These are phyloP conservation scores for Taenioides sp. DNA, from an alignment of 2,797 vertebrate genomes.

Conservation along the genomic window DNA sequence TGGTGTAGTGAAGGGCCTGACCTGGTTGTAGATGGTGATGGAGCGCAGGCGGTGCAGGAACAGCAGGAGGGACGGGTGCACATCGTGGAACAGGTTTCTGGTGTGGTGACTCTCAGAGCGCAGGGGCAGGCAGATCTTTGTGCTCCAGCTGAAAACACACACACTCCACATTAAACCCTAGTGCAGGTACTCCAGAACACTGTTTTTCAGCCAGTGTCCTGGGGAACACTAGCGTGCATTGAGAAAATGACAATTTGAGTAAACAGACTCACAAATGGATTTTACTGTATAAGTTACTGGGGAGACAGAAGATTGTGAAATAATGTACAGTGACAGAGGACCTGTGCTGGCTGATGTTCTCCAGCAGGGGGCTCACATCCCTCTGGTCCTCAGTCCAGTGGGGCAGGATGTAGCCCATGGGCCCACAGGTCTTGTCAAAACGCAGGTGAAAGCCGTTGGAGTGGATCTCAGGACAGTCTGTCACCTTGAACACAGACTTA, in stretches of 20 bases:
- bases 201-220: too few species aligned
- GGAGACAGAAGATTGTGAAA: too few species aligned
- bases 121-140: conserved; percentile 80
- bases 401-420: conserved; percentile 84
- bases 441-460: conserved; percentile 80
- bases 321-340: conserved; percentile 19
- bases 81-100: conserved; percentile 81
- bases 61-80: conserved; percentile 81
- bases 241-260: neutral
- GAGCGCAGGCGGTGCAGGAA: conserved; percentile 82
- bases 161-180: neutral
- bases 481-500: conserved; percentile 84
- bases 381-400: conserved; percentile 77
- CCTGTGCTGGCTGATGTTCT: conserved; percentile 60
- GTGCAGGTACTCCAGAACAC: too few species aligned
- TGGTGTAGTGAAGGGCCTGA: conserved; percentile 22
- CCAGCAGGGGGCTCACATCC: conserved; percentile 49
- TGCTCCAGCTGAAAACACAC: conserved; percentile 74
- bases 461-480: conserved; percentile 82
- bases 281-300: too few species aligned
- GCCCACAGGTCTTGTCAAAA: conserved; percentile 78
- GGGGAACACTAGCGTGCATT: too few species aligned
- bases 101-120: conserved; percentile 78
- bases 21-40: conserved; percentile 79
- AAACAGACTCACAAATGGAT: too few species aligned